A percentile compares a stretch with the other conserved stretches of the same genome.
These are phyloP conservation scores for Pocillopora damicornis DNA, from an alignment of 64 coral and sea anemone genomes.

Conservation along the genomic window DNA sequence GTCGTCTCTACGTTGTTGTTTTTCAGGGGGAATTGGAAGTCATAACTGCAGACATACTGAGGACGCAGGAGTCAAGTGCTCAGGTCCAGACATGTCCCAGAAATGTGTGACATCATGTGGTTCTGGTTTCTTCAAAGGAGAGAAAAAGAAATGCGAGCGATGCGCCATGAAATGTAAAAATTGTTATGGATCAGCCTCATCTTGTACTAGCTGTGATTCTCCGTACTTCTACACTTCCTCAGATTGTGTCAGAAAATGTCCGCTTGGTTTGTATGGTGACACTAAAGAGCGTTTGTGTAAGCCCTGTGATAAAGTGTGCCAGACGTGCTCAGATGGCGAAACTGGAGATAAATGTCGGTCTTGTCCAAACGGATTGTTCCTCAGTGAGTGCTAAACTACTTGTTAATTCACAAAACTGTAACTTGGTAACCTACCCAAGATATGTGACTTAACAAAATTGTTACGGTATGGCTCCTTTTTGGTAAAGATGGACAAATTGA, in stretches of 20 bases:
- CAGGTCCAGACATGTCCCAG: constrained; percentile 71
- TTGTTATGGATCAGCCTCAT: constrained; percentile 30
- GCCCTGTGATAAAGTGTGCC: constrained; percentile 31
- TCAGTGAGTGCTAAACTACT: constrained; percentile 26
- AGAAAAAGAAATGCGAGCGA: constrained; percentile 38
- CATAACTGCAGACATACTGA: constrained; percentile 81
- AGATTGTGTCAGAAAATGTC: constrained; percentile 51
- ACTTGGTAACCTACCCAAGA: too few species aligned
- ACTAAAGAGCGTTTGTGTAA: constrained; percentile 11
- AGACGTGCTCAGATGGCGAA: constrained; percentile 51
- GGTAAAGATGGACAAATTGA: too few species aligned
- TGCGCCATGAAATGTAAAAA: constrained; percentile 57
- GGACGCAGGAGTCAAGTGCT: constrained; percentile 66
- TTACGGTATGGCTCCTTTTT: too few species aligned
- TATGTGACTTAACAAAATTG: too few species aligned
- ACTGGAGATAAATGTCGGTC: constrained; percentile 31
- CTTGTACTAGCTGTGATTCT: constrained; percentile 44
- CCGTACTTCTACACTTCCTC: constrained; percentile 28
- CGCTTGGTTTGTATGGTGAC: constrained; percentile 45
- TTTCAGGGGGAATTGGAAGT: constrained; percentile 47
- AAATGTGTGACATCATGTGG: constrained; percentile 55
- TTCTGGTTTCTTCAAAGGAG: constrained; percentile 43
- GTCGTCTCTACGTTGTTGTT: not conserved
- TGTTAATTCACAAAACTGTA: too few species aligned
- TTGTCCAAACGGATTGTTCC: constrained; percentile 36